Evolutionary conservation across 2,113 vertebrate genomes (phyloP).

Genomic region (Hylia prasina): DNA sequence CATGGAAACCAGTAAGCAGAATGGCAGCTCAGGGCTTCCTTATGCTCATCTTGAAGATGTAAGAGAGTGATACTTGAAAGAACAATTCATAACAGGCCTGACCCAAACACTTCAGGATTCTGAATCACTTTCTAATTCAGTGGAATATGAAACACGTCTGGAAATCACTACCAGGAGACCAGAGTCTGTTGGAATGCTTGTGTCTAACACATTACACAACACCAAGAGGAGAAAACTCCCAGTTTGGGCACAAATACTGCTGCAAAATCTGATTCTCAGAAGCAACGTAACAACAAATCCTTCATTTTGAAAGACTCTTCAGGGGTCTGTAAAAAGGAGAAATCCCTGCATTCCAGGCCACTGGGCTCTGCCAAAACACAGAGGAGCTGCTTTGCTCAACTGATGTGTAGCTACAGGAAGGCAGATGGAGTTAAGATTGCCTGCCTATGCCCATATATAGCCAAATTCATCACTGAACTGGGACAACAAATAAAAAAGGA

Average conservation of each 20-base stretch:
- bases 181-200: background rate
- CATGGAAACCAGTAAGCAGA: slow-evolving; percentile 1
- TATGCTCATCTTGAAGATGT: background rate
- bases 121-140: background rate
- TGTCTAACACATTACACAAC: background rate
- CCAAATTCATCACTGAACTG: background rate
- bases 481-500: background rate
- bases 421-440: background rate
- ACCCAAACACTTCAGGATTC: background rate
- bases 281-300: background rate
- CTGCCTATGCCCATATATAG: background rate
- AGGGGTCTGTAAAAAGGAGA: background rate
- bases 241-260: background rate
- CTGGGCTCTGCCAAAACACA: background rate
- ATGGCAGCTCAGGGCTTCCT: background rate
- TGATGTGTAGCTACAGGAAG: background rate
- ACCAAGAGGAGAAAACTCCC: background rate
- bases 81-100: background rate
- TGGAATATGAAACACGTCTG: background rate
- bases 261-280: background rate
- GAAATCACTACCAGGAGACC: background rate
- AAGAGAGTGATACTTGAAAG: background rate
- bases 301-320: background rate
- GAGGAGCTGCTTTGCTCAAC: background rate
- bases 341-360: background rate